Evolutionary conservation across 1,140 invertebrate genomes (phyloP).

Genomic region (Schmidtea mediterranea): DNA sequence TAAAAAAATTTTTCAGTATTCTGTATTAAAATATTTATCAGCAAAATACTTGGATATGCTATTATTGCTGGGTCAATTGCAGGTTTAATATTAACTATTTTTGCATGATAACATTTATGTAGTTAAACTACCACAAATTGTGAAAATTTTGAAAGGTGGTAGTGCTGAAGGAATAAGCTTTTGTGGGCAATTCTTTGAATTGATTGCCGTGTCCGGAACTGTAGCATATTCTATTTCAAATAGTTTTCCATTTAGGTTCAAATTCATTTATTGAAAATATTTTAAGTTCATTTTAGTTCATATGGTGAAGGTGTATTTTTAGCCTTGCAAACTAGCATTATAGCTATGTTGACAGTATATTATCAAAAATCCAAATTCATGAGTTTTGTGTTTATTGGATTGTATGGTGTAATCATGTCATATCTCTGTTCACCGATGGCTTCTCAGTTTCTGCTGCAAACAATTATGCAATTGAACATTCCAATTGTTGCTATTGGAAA

Average conservation of each 20-base stretch:
- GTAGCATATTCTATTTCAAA: background rate
- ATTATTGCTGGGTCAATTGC: background rate
- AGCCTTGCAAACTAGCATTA: background rate
- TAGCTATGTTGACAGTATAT: background rate
- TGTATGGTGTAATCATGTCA: no score
- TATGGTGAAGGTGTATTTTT: conserved; percentile 2
- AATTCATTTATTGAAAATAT: no score
- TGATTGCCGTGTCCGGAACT: background rate
- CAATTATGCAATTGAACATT: no score
- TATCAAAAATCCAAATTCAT: background rate
- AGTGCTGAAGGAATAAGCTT: background rate
- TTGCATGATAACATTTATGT: background rate
- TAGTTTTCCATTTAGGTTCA: conserved; percentile 1
- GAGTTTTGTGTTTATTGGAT: background rate
- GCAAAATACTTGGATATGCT: background rate
- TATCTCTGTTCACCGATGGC: no score
- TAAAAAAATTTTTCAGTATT: background rate
- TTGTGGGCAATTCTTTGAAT: background rate
- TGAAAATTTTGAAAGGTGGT: conserved; percentile 2
- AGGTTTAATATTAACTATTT: no score
- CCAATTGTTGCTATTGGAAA: no score
- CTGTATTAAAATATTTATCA: background rate
- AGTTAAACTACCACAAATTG: conserved; percentile 5
- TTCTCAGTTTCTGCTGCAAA: no score
- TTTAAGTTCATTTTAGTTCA: background rate